Base-by-base conservation (phyloP, 1,140 invertebrate genomes). In the Tachypleus tridentatus region DNA sequence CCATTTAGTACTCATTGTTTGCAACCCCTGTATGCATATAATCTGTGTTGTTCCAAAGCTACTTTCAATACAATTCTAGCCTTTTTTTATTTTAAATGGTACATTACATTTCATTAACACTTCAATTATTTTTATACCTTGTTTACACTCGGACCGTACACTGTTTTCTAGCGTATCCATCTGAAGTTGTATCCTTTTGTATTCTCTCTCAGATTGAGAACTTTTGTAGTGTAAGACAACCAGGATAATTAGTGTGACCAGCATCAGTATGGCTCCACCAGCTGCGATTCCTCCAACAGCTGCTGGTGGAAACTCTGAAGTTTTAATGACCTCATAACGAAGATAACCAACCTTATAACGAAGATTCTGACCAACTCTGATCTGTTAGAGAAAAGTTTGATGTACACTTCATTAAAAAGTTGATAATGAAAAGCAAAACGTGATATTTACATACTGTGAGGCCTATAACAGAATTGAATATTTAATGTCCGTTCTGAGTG, bases 101-200 rank as follows among this genome's bases (percentile, higher is more conserved):
- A 29, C 29, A 29, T 29, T 29, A 29, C 29, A 29, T 29, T 29
- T 29, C 29, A 29, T 29, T 29, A 29, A 2, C 29, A 29, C 29
- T 29, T 29, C 29, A 29, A 29, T 29, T 29, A 29, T 29, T 29
- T 29, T 29, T 0, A 62, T 56, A 65, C 65, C 64, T 64, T 65
- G 65, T 51, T 69, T 66, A 29, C 61, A 58, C 51, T 70, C 65
- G n/a, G 66, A 68, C 6, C 67, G 60, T 75, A 87, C 85, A 84
- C 81, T 96, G 88, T 79, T 98, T 97, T 98, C 97, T 57, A 98
- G 79, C 10, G 93, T 97, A 71, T 98, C 96, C 90, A 99, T 97
- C 78, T 98, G 95, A 71, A 98, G 93, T 78, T 98, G 95, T 75
- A 99, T 97, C 51, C 95, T 84, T 76, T 95, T 96, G 76, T 97